Evolutionary conservation across 1,140 invertebrate genomes (phyloP).

Genomic region (Neuroterus valhalla): DNA sequence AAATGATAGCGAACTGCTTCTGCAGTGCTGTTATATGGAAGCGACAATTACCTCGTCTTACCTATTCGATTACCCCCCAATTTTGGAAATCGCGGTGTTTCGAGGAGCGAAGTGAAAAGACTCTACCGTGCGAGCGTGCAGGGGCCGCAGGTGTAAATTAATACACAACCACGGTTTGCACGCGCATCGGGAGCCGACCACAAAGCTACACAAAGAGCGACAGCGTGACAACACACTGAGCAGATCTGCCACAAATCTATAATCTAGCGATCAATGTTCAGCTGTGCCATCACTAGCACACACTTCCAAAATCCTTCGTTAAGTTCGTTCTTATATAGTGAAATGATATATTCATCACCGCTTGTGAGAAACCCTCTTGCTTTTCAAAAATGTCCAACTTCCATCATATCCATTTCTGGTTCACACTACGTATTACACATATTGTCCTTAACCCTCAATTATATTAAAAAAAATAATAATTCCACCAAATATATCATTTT

Average conservation of each 20-base stretch:
- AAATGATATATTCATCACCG: fast-evolving
- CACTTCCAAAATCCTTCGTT: conserved; percentile 67
- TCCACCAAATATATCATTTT: too few species aligned
- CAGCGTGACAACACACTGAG: conserved; percentile 79
- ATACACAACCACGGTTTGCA: conserved; percentile 50
- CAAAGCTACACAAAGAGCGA: conserved; percentile 77
- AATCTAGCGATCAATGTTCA: conserved; percentile 80
- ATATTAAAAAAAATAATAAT: too few species aligned
- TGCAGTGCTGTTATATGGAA: conserved; percentile 78
- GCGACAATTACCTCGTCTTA: conserved; percentile 78
- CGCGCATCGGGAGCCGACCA: conserved; percentile 75
- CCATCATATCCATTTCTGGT: too few species aligned
- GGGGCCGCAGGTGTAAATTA: conserved; percentile 56
- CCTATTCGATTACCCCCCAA: conserved; percentile 77
- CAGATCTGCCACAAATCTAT: conserved; percentile 77
- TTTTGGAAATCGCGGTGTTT: conserved; percentile 79
- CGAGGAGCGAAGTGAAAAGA: conserved; percentile 76
- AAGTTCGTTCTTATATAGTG: conserved; percentile 60
- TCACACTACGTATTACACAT: too few species aligned
- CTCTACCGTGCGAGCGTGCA: conserved; percentile 75
- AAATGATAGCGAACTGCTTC: conserved; percentile 76
- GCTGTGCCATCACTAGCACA: conserved; percentile 81
- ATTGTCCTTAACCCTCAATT: too few species aligned
- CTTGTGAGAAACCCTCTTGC: conserved; percentile 47
- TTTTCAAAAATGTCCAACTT: not conserved